phyloP scores from a whole-genome alignment of 2,888 invertebrate species.

The Melitaea athalia region DNA sequence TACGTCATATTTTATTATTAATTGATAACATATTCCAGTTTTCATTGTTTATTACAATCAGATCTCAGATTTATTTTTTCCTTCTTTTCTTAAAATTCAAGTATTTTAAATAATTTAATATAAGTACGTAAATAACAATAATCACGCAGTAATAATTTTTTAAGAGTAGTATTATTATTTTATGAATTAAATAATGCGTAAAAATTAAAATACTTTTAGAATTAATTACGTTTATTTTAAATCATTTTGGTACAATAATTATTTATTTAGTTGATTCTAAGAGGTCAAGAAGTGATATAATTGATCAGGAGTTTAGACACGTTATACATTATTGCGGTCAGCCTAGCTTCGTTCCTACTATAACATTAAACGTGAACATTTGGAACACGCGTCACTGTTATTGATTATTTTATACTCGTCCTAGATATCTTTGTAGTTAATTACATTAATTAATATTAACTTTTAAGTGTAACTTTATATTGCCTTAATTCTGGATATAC shows the following conservation, averaged over 20 bases:
- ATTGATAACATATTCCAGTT: neutral
- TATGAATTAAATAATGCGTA: too few species aligned
- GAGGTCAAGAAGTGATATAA: neutral
- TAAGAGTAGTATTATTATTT: too few species aligned
- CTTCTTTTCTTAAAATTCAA: neutral
- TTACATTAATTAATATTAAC: too few species aligned
- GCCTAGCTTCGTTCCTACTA: neutral
- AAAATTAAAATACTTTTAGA: too few species aligned
- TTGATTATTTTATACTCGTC: conserved; percentile 1
- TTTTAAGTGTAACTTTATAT: neutral
- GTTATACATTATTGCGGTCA: neutral
- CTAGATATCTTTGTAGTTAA: neutral
- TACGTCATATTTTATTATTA: neutral
- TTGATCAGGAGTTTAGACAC: neutral
- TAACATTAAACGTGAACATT: conserved; percentile 4
- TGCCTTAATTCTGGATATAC: too few species aligned
- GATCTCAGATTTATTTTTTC: neutral
- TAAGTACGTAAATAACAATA: too few species aligned
- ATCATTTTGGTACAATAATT: too few species aligned
- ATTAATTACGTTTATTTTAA: too few species aligned
- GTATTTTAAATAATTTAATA: too few species aligned
- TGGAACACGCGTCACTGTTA: conserved; percentile 7
- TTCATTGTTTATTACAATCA: neutral
- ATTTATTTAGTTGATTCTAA: neutral
- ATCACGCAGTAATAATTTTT: too few species aligned